Evolutionary conservation across 2,797 vertebrate species (phyloP).

Genomic region (Trachurus trachurus): DNA sequence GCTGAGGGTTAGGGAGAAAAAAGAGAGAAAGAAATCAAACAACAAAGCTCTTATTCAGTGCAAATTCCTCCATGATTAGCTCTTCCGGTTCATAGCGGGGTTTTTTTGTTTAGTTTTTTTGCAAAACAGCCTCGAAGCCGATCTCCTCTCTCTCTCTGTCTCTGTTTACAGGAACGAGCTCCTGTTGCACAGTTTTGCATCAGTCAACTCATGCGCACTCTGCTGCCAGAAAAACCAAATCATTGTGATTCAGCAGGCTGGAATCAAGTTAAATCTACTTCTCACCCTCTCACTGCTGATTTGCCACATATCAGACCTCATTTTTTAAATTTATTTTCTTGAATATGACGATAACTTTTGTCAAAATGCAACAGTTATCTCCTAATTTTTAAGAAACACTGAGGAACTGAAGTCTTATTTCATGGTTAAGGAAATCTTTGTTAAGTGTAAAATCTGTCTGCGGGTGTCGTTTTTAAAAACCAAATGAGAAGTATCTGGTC

Average conservation of each 20-base stretch:
- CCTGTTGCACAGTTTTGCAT: background rate
- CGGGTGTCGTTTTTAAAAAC: too few relatives aligned
- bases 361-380: background rate
- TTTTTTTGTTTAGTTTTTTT: background rate
- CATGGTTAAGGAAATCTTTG: too few relatives aligned
- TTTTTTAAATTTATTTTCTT: too few relatives aligned
- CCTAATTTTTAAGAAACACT: background rate
- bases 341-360: too few relatives aligned
- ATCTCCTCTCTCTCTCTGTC: too few relatives aligned
- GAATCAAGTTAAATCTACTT: background rate
- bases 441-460: too few relatives aligned
- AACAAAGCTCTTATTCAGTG: slow-evolving; percentile 20
- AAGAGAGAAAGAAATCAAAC: background rate
- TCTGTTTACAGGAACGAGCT: background rate
- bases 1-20: too few relatives aligned
- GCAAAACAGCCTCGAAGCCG: background rate
- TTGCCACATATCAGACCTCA: background rate
- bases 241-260: background rate
- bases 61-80: slow-evolving; percentile 12
- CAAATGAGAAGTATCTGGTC: too few relatives aligned
- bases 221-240: background rate
- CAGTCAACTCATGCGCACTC: background rate
- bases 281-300: background rate
- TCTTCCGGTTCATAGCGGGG: background rate
- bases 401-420: background rate